Conservation (phyloP, 1,140 invertebrate genomes). For the Calosoma granatense region DNA sequence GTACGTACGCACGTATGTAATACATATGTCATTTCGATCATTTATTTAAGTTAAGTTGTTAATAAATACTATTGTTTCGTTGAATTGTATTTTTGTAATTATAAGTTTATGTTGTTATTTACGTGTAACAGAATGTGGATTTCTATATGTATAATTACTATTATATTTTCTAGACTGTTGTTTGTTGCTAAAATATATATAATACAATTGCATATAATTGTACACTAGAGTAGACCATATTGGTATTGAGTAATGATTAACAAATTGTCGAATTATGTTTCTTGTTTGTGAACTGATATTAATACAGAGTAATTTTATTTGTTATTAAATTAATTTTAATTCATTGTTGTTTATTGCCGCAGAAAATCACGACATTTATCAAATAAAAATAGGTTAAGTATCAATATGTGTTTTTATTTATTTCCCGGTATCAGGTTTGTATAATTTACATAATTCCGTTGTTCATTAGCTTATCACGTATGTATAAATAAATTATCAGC, state of each 20-base stretch:
- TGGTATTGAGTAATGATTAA: background rate
- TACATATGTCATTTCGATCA: too few relatives aligned
- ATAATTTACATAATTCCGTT: too few relatives aligned
- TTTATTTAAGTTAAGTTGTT: background rate
- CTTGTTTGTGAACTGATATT: background rate
- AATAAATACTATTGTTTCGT: background rate
- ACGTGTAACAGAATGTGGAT: background rate
- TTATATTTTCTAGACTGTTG: background rate
- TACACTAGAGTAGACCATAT: constrained; percentile 3
- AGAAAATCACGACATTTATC: too few relatives aligned
- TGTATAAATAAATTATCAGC: too few relatives aligned
- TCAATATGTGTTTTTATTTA: too few relatives aligned
- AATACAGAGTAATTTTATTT: too few relatives aligned
- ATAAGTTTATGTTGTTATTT: background rate
- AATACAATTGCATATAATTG: background rate
- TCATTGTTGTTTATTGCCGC: too few relatives aligned
- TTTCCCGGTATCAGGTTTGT: too few relatives aligned
- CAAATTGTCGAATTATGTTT: background rate
- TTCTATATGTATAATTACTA: background rate
- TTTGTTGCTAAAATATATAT: background rate
- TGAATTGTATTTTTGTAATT: background rate
- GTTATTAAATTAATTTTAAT: background rate
- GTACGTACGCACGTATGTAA: too few relatives aligned
- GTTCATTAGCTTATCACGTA: too few relatives aligned
- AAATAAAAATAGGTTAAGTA: too few relatives aligned